These are phyloP conservation scores for Crioceris asparagi DNA, from an alignment of 2,888 invertebrate genomes.

Conservation along the genomic window DNA sequence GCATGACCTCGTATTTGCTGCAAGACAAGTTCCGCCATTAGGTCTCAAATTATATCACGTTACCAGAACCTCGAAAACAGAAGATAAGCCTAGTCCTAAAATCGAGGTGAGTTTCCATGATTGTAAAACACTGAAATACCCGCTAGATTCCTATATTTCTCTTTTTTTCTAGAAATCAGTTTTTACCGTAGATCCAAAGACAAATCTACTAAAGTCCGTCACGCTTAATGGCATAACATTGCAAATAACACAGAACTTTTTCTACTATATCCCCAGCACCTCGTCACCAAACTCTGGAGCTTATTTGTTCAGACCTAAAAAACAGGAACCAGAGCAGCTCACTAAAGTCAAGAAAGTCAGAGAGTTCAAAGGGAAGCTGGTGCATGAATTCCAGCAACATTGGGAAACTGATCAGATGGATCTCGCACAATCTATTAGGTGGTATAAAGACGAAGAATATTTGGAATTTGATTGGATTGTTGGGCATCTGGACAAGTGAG, in stretches of 20 bases:
- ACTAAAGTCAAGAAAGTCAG: constrained; percentile 3
- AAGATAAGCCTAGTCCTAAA: too few species aligned
- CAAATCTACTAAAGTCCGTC: constrained; percentile 45
- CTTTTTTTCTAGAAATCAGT: constrained; percentile 8
- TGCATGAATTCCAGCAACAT: constrained; percentile 42
- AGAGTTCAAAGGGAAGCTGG: constrained; percentile 13
- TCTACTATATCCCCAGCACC: constrained; percentile 56
- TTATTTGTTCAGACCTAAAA: constrained; percentile 69
- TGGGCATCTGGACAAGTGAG: constrained; percentile 58
- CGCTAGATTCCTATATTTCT: too few species aligned
- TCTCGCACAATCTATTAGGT: constrained; percentile 58
- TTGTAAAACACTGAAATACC: too few species aligned
- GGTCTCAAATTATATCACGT: constrained; percentile 55
- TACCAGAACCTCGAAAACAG: too few species aligned
- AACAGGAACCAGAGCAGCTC: constrained; percentile 8
- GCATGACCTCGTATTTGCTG: constrained; percentile 60
- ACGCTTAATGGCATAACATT: constrained; percentile 36
- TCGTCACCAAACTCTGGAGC: constrained; percentile 76
- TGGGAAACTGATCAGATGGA: constrained; percentile 60
- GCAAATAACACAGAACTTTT: constrained; percentile 49
- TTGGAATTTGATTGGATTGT: constrained; percentile 66
- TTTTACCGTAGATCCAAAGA: constrained; percentile 43
- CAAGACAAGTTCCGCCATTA: constrained; percentile 50
- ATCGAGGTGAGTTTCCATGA: too few species aligned
- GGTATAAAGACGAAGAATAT: constrained; percentile 48